Base-by-base conservation (phyloP, 2,888 invertebrate genomes). In the Cephalotes varians region DNA sequence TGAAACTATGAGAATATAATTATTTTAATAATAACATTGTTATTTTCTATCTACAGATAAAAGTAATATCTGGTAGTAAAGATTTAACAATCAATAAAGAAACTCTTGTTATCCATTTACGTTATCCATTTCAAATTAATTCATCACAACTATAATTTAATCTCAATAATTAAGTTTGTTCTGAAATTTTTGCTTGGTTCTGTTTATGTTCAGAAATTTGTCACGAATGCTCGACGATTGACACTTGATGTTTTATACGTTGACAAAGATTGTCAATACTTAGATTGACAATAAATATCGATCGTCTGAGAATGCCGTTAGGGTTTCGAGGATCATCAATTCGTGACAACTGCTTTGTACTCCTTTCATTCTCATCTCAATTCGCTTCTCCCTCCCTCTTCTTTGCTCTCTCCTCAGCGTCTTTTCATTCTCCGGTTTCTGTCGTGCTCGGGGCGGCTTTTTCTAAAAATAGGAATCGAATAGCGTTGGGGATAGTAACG, bases 381-480 rank as follows among this genome's bases (percentile, higher is more conserved):
- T 21, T 47, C 56, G 10, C 10, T 21, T 15, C 40, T 56, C 31
- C 28, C 76, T 49, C 69, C 28, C n/a, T 12, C 44, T 56, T 44
- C 28, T 58, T 81, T 0, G n/a, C 60, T 40, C 62, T 62, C 56
- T 73, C 51, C 60, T 49, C 28, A 47, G 6, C 56, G 47, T 73
- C 73, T 71, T 74, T 80, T 74, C 56, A 47, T 21, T 56, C 56
- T 40, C 56, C 81, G 54, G 34, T 44, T 58, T 44, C 54, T 72
- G 82, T 86, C 74, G 69, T 54, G 77, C 84, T 77, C 81, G 73
- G 83, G 85, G 77, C 83, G 85, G 82, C 77, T 85, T 71, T 79
- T 87, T 90, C 89, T 89, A 90, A 89, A 89, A 89, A 89, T 89
- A 89, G 87, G 67, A 90, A 89, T 89, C 90, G 90, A 89, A 86